A percentile compares a stretch with the other conserved stretches of the same genome.
These are phyloP conservation scores for Crypturellus tataupa DNA, from an alignment of 2,797 vertebrate species.

Conservation along the genomic window DNA sequence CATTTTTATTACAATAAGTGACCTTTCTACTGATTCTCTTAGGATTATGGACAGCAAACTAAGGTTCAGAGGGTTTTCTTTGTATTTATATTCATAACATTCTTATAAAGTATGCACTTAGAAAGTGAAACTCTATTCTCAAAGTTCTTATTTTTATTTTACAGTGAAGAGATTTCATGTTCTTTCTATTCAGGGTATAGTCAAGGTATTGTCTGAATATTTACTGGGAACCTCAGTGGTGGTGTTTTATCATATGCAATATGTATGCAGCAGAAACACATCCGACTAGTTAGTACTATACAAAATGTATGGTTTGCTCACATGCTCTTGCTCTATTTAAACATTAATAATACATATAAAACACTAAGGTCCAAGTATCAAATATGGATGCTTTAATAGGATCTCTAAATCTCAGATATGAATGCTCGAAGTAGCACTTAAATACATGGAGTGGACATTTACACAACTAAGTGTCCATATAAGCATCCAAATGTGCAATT, in stretches of 20 bases:
- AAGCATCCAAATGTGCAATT: slow-evolving; percentile 45
- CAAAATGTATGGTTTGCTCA: background rate
- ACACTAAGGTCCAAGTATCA: slow-evolving; percentile 4
- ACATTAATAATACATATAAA: slow-evolving; percentile 7
- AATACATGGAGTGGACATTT: slow-evolving; percentile 25
- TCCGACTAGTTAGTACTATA: background rate
- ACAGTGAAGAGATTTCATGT: background rate
- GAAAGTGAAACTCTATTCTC: background rate
- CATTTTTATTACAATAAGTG: background rate
- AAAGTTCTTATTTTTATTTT: background rate
- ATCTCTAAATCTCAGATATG: slow-evolving; percentile 5
- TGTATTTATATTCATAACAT: background rate
- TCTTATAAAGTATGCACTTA: background rate
- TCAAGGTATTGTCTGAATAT: background rate
- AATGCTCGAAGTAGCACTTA: slow-evolving; percentile 34
- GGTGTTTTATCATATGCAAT: background rate
- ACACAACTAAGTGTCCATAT: slow-evolving; percentile 18
- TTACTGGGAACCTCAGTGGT: background rate
- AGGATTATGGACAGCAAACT: background rate
- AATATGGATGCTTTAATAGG: slow-evolving; percentile 42
- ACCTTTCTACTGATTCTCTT: background rate
- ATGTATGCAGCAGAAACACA: background rate
- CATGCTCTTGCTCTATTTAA: background rate
- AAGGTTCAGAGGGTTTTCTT: background rate
- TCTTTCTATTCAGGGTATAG: background rate